Conservation (phyloP, 1,140 invertebrate genomes). For the Vollenhovia emeryi region DNA sequence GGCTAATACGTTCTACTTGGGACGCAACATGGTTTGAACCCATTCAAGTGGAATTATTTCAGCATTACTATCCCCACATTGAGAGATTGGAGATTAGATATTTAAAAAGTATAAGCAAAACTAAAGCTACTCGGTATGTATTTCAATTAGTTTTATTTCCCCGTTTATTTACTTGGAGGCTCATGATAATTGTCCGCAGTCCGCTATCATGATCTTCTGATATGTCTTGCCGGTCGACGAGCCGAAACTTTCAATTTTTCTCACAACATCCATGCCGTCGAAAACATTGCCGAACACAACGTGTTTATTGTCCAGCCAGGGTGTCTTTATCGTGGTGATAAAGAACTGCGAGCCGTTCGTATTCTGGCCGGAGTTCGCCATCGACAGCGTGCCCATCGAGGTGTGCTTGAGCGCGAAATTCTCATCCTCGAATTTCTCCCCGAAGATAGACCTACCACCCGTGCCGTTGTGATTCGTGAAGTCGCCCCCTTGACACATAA, state of each 20-base stretch:
- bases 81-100: background rate
- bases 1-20: no score
- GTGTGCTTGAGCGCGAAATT: slow-evolving; percentile 93
- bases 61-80: background rate
- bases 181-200: slow-evolving; percentile 90
- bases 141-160: background rate
- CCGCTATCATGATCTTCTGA: slow-evolving; percentile 92
- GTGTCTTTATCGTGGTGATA: slow-evolving; percentile 92
- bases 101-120: background rate
- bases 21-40: no score
- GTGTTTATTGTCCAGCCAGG: slow-evolving; percentile 94
- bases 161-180: background rate
- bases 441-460: slow-evolving; percentile 93
- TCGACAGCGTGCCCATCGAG: slow-evolving; percentile 88
- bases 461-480: slow-evolving; percentile 93
- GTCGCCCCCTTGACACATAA: slow-evolving; percentile 94
- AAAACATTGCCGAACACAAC: slow-evolving; percentile 94
- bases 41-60: background rate
- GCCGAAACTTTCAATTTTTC: slow-evolving; percentile 92
- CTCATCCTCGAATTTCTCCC: slow-evolving; percentile 92
- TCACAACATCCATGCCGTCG: slow-evolving; percentile 94
- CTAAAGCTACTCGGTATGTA: background rate
- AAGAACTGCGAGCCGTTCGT: slow-evolving; percentile 96
- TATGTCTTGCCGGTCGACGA: slow-evolving; percentile 93
- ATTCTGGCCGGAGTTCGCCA: slow-evolving; percentile 93